Evolutionary conservation across 2,113 vertebrate species (phyloP), one percentile per base, ranked within the genome.

Genomic region (Dipodomys stephensi): DNA sequence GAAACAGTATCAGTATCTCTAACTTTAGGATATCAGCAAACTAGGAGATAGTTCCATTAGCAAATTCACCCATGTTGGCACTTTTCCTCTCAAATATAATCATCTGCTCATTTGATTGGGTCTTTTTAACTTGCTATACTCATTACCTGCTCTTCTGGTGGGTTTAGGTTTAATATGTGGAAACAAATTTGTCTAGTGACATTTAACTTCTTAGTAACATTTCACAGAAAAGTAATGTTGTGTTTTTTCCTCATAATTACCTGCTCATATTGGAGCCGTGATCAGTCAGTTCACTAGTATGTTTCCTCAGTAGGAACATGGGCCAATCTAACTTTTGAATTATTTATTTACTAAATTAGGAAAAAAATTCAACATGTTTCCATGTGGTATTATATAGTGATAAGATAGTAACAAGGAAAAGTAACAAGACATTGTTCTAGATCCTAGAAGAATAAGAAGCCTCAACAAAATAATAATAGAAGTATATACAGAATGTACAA

Each of bases 281-380:
- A 93, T 95, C 83, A 96, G 76, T 84, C 84, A 96, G 83, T 94
- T 87, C 95, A 90, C 27, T 95, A 87, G 68, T 92, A 71, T 90
- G 23, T 90, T 91, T 87, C 32, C 46, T 88, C 22, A 68, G 94
- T 82, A 84, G 53, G 64, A 94, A 90, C 22, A 60, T 60, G 94
- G 81, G 78, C 91, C 65, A 90, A 44, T 20, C 25, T 88, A 8
- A 46, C 77, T 88, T 94, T 81, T 78, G 60, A n/a, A 13, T 79
- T 90, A 87, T 35, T 88, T 4, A 49, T 83, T 84, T 78, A 92
- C 35, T 83, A 92, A 93, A 90, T 87, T 90, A 91, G 74, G 20
- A 23, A 60, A 46, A 46, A 90, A 92, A 91, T n/a, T 67, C 44
- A 90, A 79, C 44, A 46, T 78, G 25, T 64, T 88, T 95, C 85